These are phyloP conservation scores for Xenopus tropicalis DNA, from an alignment of 2,113 vertebrate genomes.

Conservation along the genomic window UCB_Xtro_10.0 CM004446.2:40778001-40778500, in stretches of 20 bases:
- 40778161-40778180: not conserved
- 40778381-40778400: too few relatives aligned
- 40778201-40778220: not conserved
- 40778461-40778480: too few relatives aligned
- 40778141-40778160: constrained; percentile 77
- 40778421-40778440: too few relatives aligned
- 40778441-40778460: too few relatives aligned
- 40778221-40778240: not conserved
- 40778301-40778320: not conserved
- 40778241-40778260: not conserved
- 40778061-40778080: constrained; percentile 95
- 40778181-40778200: not conserved
- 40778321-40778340: not conserved
- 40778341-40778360: constrained; percentile 22
- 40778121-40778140: constrained; percentile 88
- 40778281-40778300: not conserved
- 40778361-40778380: too few relatives aligned
- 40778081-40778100: constrained; percentile 87
- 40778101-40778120: constrained; percentile 93
- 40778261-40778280: not conserved
- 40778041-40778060: constrained; percentile 91
- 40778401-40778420: too few relatives aligned
- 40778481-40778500: too few relatives aligned
- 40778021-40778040: constrained; percentile 80
- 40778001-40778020: constrained; percentile 57